Percentiles rank a stretch among this genome's conserved stretches.
Evolutionary conservation across 30 jellyfish, hydroid and myxozoan genomes (phyloP).

Genomic region (Mastigias papua): DNA sequence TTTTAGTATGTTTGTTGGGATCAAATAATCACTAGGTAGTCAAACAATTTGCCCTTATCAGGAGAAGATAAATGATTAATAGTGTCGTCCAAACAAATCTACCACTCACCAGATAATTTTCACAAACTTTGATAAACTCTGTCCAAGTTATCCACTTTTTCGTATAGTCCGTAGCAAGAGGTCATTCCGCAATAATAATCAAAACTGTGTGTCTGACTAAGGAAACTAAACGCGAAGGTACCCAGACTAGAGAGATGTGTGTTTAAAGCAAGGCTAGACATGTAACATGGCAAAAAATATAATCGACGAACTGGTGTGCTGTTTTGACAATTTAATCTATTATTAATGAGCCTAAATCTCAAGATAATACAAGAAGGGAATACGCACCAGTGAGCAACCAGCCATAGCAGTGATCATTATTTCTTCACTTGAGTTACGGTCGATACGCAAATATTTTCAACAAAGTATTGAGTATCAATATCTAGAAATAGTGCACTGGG

Average conservation of each 20-base stretch:
- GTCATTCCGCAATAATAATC: background rate
- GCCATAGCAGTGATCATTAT: slow-evolving; percentile 16
- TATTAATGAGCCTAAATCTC: slow-evolving; percentile 35
- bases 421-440: slow-evolving; percentile 8
- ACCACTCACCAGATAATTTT: slow-evolving; percentile 16
- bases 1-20: background rate
- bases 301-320: slow-evolving; percentile 60
- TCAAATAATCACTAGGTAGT: background rate
- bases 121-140: background rate
- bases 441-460: background rate
- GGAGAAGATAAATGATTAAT: slow-evolving; percentile 1
- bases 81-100: slow-evolving; percentile 11
- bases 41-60: background rate
- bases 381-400: slow-evolving; percentile 66
- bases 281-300: slow-evolving; percentile 37
- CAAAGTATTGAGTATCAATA: too few species aligned
- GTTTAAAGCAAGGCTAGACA: slow-evolving; percentile 11
- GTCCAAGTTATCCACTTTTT: background rate
- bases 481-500: too few species aligned
- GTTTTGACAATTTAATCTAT: slow-evolving; percentile 52
- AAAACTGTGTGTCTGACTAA: background rate
- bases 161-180: background rate
- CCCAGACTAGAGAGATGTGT: background rate
- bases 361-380: slow-evolving; percentile 55
- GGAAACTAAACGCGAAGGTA: background rate